Percentiles rank a stretch among this genome's conserved stretches.
phyloP scores from a whole-genome alignment of 2,797 vertebrate species.

The Girardinus metallicus region DNA sequence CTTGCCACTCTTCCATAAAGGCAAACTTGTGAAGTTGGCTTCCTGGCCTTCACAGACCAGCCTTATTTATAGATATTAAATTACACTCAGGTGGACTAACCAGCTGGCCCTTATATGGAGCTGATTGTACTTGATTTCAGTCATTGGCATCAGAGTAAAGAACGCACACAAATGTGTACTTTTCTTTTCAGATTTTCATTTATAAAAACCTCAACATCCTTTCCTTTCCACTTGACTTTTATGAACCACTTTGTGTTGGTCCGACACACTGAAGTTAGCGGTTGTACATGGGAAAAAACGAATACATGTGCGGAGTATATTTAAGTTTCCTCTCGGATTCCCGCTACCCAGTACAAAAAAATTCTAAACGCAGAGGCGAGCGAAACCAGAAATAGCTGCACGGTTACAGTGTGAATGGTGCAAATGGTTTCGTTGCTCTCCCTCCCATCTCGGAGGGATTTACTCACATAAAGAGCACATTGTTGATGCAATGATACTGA shows the following conservation, averaged over 20 bases:
- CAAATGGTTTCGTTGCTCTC: background rate
- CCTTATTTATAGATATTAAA: background rate
- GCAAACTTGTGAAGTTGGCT: background rate
- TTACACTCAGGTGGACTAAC: background rate
- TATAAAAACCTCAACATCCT: background rate
- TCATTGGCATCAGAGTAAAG: background rate
- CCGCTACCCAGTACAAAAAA: background rate
- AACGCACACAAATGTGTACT: background rate
- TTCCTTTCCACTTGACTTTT: background rate
- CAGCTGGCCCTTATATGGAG: background rate
- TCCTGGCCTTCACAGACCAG: background rate
- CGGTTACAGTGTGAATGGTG: background rate
- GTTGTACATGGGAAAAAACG: background rate
- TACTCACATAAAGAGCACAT: conserved; percentile 9
- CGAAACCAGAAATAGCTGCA: background rate
- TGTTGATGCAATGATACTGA: conserved; percentile 21
- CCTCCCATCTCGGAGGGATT: conserved; percentile 12
- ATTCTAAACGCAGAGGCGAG: background rate
- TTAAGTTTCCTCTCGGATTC: conserved; percentile 1
- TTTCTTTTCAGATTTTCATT: background rate
- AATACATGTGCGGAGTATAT: background rate
- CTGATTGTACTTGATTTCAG: background rate
- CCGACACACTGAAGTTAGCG: background rate
- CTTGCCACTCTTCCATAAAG: background rate
- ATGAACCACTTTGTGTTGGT: background rate